These are phyloP conservation scores for Galeopsomyia nigrocyanea DNA, from an alignment of 2,888 invertebrate species.

Conservation along the genomic window DNA sequence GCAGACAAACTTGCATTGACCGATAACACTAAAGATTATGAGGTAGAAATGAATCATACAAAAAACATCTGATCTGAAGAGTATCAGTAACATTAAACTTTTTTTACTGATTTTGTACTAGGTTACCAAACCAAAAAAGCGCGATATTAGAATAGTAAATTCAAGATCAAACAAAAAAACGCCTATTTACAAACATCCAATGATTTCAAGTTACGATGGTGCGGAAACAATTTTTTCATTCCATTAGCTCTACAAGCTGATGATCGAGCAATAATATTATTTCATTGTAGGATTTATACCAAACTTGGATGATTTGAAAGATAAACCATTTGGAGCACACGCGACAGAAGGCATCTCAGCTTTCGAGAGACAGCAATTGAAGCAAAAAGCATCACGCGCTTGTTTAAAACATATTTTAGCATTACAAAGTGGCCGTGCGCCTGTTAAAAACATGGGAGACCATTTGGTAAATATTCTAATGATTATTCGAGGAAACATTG, in stretches of 20 bases:
- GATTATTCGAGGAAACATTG: not conserved
- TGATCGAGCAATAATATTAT: not conserved
- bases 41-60: conserved; percentile 67
- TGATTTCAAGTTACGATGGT: conserved; percentile 83
- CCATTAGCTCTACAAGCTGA: conserved; percentile 5
- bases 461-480: conserved; percentile 71
- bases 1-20: conserved; percentile 79
- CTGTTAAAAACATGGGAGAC: conserved; percentile 75
- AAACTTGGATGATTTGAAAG: conserved; percentile 65
- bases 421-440: conserved; percentile 75
- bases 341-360: conserved; percentile 82
- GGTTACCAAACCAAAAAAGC: conserved; percentile 76
- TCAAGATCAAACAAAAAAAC: conserved; percentile 77
- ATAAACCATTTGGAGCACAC: conserved; percentile 73
- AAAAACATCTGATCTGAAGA: not conserved
- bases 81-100: not conserved
- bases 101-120: conserved; percentile 49
- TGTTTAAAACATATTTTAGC: conserved; percentile 74
- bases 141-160: conserved; percentile 77
- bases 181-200: conserved; percentile 80
- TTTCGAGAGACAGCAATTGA: conserved; percentile 76
- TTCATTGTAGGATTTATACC: conserved; percentile 75
- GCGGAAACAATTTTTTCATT: not conserved
- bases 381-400: conserved; percentile 73
- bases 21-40: conserved; percentile 76